These are phyloP conservation scores for Genyomyrus donnyi DNA, from an alignment of 2,113 vertebrate genomes.

Conservation along the genomic window DNA sequence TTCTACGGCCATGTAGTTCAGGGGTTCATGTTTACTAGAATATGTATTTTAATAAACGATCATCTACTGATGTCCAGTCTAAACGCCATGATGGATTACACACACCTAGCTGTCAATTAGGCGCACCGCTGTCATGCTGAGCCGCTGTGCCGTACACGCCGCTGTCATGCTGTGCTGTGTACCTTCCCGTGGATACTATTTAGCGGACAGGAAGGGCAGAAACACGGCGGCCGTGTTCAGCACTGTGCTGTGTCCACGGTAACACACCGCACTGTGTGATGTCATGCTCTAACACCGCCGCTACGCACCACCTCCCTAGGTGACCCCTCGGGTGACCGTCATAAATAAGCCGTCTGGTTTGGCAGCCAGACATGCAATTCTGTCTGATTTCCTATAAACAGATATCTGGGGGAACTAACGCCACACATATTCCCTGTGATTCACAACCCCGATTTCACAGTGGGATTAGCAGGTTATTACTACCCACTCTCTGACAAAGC, in stretches of 20 bases:
- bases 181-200: not conserved
- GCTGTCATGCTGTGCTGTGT: not conserved
- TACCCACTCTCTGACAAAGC: not conserved
- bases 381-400: slow-evolving; percentile 15
- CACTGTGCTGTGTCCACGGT: not conserved
- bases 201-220: not conserved
- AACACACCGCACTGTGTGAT: not conserved
- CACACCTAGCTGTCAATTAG: not conserved
- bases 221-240: not conserved
- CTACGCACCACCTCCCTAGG: not conserved
- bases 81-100: not conserved
- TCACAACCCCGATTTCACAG: not conserved
- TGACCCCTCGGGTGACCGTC: not conserved
- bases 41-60: not conserved
- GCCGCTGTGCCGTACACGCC: not conserved
- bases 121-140: not conserved
- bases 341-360: slow-evolving; percentile 30
- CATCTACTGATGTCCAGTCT: not conserved
- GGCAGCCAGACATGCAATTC: slow-evolving; percentile 40
- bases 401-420: not conserved
- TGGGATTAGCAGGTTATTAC: slow-evolving; percentile 10
- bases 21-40: not conserved
- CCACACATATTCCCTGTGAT: not conserved
- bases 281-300: not conserved
- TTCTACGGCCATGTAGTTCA: not conserved